These are phyloP conservation scores for Nephrocerus scutellatus DNA, from an alignment of 2,888 invertebrate species.

Conservation along the genomic window DNA sequence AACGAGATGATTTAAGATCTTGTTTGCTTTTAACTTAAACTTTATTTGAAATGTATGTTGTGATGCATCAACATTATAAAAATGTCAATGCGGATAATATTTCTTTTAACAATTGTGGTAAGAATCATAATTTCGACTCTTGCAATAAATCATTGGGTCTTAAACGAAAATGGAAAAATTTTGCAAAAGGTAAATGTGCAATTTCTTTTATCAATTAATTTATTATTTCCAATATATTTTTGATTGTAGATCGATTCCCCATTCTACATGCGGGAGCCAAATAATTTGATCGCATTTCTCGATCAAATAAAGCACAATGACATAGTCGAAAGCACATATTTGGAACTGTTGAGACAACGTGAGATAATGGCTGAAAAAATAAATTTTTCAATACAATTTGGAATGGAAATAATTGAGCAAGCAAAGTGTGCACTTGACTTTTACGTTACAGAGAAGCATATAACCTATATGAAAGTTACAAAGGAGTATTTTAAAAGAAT, in stretches of 20 bases:
- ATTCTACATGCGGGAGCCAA: conserved; percentile 41
- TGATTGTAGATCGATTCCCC: conserved; percentile 40
- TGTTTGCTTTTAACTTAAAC: no score
- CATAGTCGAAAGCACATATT: conserved; percentile 37
- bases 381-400: conserved; percentile 38
- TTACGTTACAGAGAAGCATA: conserved; percentile 35
- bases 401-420: conserved; percentile 42
- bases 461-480: conserved; percentile 34
- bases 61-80: no score
- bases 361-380: conserved; percentile 42
- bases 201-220: background rate
- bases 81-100: conserved; percentile 12
- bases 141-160: conserved; percentile 40
- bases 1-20: no score
- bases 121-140: conserved; percentile 17
- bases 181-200: conserved; percentile 31
- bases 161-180: conserved; percentile 39
- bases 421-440: conserved; percentile 42
- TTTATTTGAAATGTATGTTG: no score
- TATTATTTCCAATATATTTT: background rate
- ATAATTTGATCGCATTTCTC: conserved; percentile 41
- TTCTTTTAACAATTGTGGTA: conserved; percentile 12
- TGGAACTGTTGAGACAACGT: conserved; percentile 37
- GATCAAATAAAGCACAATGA: conserved; percentile 44
- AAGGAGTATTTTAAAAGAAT: conserved; percentile 39